Evolutionary conservation across 1,140 invertebrate species (phyloP).

Genomic region (Zaprionus vittiger): DNA sequence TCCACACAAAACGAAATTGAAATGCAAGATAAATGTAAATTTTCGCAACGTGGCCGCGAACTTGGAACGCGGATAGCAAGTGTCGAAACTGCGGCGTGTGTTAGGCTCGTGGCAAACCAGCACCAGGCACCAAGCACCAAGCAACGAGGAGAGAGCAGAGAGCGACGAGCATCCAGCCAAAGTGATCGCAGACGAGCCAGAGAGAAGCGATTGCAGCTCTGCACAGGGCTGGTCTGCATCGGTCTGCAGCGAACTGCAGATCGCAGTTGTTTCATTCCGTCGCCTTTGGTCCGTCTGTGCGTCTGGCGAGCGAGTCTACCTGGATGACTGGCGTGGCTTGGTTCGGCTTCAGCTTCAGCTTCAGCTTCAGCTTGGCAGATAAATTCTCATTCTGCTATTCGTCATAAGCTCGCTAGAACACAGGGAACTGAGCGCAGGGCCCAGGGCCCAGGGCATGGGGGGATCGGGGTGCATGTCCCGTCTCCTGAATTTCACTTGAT

Average conservation of each 20-base stretch:
- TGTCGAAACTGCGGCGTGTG: conserved; percentile 77
- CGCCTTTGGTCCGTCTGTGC: conserved; percentile 25
- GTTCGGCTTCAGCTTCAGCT: not conserved
- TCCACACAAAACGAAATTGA: conserved; percentile 80
- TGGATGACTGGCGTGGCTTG: conserved; percentile 34
- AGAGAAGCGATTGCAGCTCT: conserved; percentile 36
- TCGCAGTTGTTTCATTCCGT: conserved; percentile 27
- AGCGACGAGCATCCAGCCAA: not conserved
- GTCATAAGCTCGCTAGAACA: conserved; percentile 70
- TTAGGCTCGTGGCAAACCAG: conserved; percentile 82
- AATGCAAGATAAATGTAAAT: conserved; percentile 82
- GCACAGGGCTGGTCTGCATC: conserved; percentile 13
- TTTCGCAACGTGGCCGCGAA: conserved; percentile 66
- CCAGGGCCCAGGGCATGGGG: not conserved
- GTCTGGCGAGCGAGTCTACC: conserved; percentile 27
- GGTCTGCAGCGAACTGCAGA: conserved; percentile 32
- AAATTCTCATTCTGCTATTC: conserved; percentile 70
- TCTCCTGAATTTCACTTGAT: conserved; percentile 57
- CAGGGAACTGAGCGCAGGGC: not conserved
- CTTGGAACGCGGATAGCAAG: conserved; percentile 59
- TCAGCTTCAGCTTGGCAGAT: conserved; percentile 1
- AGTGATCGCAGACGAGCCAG: not conserved
- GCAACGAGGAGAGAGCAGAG: not conserved
- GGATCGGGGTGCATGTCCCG: not conserved
- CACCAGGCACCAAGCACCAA: not conserved